Base-by-base conservation (phyloP, 30 jellyfish, hydroid and myxozoan genomes). In the Pelagia noctiluca region DNA sequence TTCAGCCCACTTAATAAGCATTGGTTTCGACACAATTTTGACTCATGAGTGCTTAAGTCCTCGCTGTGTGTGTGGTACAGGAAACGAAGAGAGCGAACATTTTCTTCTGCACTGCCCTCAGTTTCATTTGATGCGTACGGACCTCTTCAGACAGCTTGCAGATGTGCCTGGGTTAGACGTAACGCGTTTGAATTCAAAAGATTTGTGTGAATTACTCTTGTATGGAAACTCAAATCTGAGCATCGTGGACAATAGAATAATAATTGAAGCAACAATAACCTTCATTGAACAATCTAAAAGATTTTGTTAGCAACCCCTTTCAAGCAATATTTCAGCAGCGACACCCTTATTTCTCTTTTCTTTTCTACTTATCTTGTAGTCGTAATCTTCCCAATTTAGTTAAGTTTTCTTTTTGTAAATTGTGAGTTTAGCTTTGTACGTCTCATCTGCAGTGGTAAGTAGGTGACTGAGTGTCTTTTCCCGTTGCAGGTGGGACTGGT, bases 91-190 rank as follows among this genome's bases (percentile, higher is more conserved):
- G 53, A 76, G 29, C 29, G 78, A 29, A 47, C 53, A 76, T 50
- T 79, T 63, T 79, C 75, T 79, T 65, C 74, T 62, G 88, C 80
- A 76, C 78, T 76, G 80, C 78, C 80, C 68, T 11, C n/a, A n/a
- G n/a, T n/a, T n/a, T n/a, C n/a, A n/a, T 28, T 18, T 35, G 35
- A 28, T 76, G 68, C 78, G 78, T 7, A 34, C 7, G 2, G 78
- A 52, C 61, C 77, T 76, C 71, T 54, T 52, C 36, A 68, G 68
- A 7, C 78, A 35, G 66, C 78, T 53, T 32, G 26, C 86, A 18
- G 74, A 75, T 24, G 48, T 75, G 8, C 78, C 88, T 53, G 78
- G 78, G 1, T 76, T 60, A 52, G 66, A 32, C 35, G 53, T 29
- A 23, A 25, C 65, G 35, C 31, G 35, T 34, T 5, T 67, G 65